These are phyloP conservation scores for Drosophila santomea DNA, from an alignment of 1,140 invertebrate species.

Conservation along the genomic window DNA sequence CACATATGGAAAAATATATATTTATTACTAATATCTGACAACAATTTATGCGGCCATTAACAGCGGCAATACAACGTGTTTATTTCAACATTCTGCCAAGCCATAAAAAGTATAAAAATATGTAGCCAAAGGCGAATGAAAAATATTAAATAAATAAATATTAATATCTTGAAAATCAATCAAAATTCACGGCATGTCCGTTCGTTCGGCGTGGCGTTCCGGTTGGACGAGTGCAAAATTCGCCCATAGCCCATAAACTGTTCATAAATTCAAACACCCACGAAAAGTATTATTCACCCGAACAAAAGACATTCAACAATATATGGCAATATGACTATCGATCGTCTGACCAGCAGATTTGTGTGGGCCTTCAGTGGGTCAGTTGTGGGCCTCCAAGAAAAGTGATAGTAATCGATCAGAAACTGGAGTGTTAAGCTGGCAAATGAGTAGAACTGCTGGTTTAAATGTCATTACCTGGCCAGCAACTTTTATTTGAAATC, in stretches of 20 bases:
- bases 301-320: slow-evolving; percentile 36
- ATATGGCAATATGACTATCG: slow-evolving; percentile 32
- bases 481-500: slow-evolving; percentile 5
- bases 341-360: slow-evolving; percentile 36
- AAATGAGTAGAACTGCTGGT: neutral
- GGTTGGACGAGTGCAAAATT: slow-evolving; percentile 61
- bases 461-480: too few relatives aligned
- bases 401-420: slow-evolving; percentile 47
- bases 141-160: slow-evolving; percentile 66
- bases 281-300: slow-evolving; percentile 50
- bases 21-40: slow-evolving; percentile 74
- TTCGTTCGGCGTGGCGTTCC: slow-evolving; percentile 4
- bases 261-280: slow-evolving; percentile 81
- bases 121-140: slow-evolving; percentile 15
- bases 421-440: slow-evolving; percentile 1
- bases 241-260: slow-evolving; percentile 59
- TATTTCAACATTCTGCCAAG: slow-evolving; percentile 75
- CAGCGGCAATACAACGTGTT: slow-evolving; percentile 79
- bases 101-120: slow-evolving; percentile 33
- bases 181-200: slow-evolving; percentile 75
- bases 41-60: slow-evolving; percentile 82
- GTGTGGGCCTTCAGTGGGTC: slow-evolving; percentile 56
- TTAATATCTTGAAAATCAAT: slow-evolving; percentile 77
- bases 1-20: slow-evolving; percentile 22
- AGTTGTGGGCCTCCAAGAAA: slow-evolving; percentile 41